These are phyloP conservation scores for Microplitis mediator DNA, from an alignment of 1,140 invertebrate genomes.

Conservation along the genomic window DNA sequence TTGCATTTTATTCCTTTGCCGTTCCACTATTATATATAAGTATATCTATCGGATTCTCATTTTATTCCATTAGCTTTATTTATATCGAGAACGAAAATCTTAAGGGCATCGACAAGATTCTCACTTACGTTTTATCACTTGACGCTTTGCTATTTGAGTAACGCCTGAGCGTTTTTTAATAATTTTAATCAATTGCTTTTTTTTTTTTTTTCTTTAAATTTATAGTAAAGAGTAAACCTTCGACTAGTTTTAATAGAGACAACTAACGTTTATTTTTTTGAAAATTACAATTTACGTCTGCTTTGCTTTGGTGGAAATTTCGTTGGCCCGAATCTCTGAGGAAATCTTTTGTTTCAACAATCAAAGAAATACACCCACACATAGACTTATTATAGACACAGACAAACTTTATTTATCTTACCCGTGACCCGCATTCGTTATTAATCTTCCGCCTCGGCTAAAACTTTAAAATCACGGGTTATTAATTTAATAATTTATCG, in stretches of 20 bases:
- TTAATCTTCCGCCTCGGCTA: background rate
- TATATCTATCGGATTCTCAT: slow-evolving; percentile 5
- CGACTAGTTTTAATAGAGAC: no score
- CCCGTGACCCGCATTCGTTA: background rate
- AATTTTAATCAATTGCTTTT: slow-evolving; percentile 9
- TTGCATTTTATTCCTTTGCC: background rate
- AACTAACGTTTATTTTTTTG: no score
- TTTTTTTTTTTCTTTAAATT: background rate
- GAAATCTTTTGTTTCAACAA: no score
- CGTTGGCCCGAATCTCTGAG: no score
- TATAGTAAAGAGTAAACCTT: no score
- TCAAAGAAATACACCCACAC: no score
- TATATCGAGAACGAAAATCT: slow-evolving; percentile 36
- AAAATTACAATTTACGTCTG: no score
- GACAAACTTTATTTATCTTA: no score
- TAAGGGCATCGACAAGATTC: slow-evolving; percentile 37
- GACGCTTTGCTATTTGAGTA: slow-evolving; percentile 55
- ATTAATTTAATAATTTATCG: no score
- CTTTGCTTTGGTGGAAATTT: no score
- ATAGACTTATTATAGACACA: no score
- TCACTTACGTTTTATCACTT: slow-evolving; percentile 53
- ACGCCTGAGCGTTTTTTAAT: slow-evolving; percentile 26
- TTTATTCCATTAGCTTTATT: slow-evolving; percentile 1
- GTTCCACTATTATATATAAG: background rate
- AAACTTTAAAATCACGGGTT: no score